A percentile compares a stretch with the other conserved stretches of the same genome.
Evolutionary conservation across 1,140 invertebrate species (phyloP).

Genomic region (Mizuhopecten yessoensis): DNA sequence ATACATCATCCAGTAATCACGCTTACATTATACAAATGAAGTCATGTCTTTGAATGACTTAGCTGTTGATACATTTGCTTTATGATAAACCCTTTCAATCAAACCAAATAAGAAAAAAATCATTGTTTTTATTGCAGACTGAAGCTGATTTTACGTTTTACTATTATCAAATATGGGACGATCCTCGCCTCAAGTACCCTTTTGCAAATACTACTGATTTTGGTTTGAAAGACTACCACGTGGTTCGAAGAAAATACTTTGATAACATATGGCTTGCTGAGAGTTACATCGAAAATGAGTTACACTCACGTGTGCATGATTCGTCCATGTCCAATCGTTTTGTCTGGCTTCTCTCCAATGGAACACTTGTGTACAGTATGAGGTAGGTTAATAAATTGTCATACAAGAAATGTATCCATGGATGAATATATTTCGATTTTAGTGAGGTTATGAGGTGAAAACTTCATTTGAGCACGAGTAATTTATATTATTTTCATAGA

Average conservation of each 20-base stretch:
- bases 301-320: neutral
- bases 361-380: neutral
- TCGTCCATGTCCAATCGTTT: slow-evolving; percentile 6
- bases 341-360: slow-evolving; percentile 18
- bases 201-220: neutral
- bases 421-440: too few species aligned
- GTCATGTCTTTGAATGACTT: too few species aligned
- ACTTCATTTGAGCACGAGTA: too few species aligned
- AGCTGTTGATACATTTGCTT: too few species aligned
- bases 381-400: neutral
- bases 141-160: slow-evolving; percentile 26
- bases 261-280: slow-evolving; percentile 41
- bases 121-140: neutral
- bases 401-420: too few species aligned
- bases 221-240: slow-evolving; percentile 1
- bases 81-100: too few species aligned
- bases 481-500: too few species aligned
- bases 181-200: neutral
- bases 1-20: too few species aligned
- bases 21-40: too few species aligned
- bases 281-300: neutral
- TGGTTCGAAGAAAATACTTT: neutral
- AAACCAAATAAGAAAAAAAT: too few species aligned
- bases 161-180: slow-evolving; percentile 40
- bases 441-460: too few species aligned